Conservation (phyloP, 2,888 invertebrate genomes). For the Odontomyia ornata region DNA sequence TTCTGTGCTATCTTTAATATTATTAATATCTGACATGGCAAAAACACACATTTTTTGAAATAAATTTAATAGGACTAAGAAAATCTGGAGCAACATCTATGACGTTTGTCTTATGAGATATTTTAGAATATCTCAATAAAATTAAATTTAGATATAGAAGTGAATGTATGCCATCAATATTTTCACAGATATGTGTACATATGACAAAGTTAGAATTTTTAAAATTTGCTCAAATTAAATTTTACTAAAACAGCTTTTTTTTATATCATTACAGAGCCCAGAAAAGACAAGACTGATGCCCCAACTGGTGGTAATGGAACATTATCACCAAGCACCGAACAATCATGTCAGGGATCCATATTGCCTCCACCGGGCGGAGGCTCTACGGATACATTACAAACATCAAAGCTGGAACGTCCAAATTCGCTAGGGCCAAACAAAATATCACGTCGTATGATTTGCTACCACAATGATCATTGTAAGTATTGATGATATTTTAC, state of each 20-base stretch:
- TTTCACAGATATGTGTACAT: neutral
- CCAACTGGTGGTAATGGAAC: conserved; percentile 68
- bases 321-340: conserved; percentile 70
- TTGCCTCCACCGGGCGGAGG: conserved; percentile 65
- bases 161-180: neutral
- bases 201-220: no score
- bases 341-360: conserved; percentile 63
- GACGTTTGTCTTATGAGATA: no score
- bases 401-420: conserved; percentile 79
- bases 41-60: no score
- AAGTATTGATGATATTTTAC: conserved; percentile 61
- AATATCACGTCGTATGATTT: conserved; percentile 78
- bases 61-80: no score
- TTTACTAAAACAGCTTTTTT: no score
- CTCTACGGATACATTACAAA: conserved; percentile 57
- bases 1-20: no score
- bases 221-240: no score
- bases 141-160: no score
- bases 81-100: no score
- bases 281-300: conserved; percentile 90
- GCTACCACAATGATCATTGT: conserved; percentile 83
- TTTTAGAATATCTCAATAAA: no score
- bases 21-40: neutral
- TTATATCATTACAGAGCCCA: conserved; percentile 79
- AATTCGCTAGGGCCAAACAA: conserved; percentile 81